phyloP scores from a whole-genome alignment of 1,140 invertebrate genomes.

The Drosophila trapezifrons region DNA sequence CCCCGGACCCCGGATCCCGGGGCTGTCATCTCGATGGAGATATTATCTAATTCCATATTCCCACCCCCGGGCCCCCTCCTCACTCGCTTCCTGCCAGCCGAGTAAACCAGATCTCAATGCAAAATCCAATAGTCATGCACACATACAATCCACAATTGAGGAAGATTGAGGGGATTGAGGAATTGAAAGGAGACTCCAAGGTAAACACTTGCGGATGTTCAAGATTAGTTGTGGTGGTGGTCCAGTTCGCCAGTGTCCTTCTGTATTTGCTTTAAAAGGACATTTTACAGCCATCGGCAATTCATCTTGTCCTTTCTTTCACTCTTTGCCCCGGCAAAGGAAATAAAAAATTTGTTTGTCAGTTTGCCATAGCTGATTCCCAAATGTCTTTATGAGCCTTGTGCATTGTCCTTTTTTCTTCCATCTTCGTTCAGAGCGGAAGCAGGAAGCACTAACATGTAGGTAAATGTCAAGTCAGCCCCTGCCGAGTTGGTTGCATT shows the following conservation, averaged over 20 bases:
- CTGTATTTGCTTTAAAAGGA: conserved; percentile 76
- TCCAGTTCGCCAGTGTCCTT: conserved; percentile 53
- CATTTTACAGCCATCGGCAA: conserved; percentile 72
- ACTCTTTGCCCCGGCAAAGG: conserved; percentile 38
- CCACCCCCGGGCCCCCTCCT: conserved; percentile 4
- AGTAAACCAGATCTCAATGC: conserved; percentile 50
- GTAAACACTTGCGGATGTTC: conserved; percentile 79
- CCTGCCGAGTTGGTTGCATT: conserved; percentile 47
- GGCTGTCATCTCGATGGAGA: conserved; percentile 49
- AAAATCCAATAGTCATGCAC: conserved; percentile 79
- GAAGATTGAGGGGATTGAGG: conserved; percentile 64
- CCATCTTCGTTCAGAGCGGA: conserved; percentile 45
- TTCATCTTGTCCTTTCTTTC: conserved; percentile 65
- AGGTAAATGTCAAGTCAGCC: conserved; percentile 78
- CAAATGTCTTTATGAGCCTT: conserved; percentile 65
- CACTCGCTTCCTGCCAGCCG: background rate
- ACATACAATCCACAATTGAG: conserved; percentile 72
- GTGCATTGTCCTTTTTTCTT: conserved; percentile 43
- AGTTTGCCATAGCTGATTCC: conserved; percentile 48
- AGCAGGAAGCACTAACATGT: conserved; percentile 70
- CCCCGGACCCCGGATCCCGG: background rate
- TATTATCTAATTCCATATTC: conserved; percentile 53
- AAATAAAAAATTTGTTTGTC: conserved; percentile 77
- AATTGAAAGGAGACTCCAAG: conserved; percentile 68
- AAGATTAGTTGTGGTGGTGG: conserved; percentile 74